phyloP scores from a whole-genome alignment of 2,888 invertebrate genomes.

The Synergus gifuensis region DNA sequence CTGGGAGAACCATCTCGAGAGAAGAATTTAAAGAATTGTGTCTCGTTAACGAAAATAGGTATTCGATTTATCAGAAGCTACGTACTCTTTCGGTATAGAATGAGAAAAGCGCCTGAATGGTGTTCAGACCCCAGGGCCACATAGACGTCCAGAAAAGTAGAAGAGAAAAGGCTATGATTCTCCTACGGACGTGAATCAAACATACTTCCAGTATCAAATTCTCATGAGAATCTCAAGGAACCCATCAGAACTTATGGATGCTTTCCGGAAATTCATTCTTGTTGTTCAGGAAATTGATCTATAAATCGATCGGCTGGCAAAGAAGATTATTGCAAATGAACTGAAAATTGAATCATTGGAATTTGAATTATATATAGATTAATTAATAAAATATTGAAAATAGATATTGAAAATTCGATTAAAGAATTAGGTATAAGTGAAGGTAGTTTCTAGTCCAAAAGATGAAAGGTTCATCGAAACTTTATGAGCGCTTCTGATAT shows the following conservation, averaged over 20 bases:
- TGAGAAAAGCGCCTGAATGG: background rate
- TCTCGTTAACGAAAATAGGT: constrained; percentile 34
- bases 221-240: background rate
- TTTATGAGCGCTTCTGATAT: constrained; percentile 2
- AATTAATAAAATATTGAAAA: too few species aligned
- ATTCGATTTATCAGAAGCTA: constrained; percentile 35
- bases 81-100: constrained; percentile 25
- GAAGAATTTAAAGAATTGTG: constrained; percentile 29
- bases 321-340: background rate
- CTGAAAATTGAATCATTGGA: too few species aligned
- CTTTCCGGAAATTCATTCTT: background rate
- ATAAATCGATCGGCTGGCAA: too few species aligned
- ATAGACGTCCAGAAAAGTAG: constrained; percentile 27
- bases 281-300: background rate
- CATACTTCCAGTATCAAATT: constrained; percentile 3
- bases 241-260: background rate
- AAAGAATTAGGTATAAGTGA: background rate
- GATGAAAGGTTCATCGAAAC: background rate
- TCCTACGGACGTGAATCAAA: background rate
- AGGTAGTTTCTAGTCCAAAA: background rate
- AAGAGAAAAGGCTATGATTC: constrained; percentile 17
- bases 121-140: constrained; percentile 13
- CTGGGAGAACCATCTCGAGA: constrained; percentile 31
- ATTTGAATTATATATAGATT: too few species aligned
- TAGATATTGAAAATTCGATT: too few species aligned